Percentiles rank a stretch among this genome's conserved stretches.
Evolutionary conservation across 2,888 invertebrate genomes (phyloP).

Genomic region (Drosophila birchii): DNA sequence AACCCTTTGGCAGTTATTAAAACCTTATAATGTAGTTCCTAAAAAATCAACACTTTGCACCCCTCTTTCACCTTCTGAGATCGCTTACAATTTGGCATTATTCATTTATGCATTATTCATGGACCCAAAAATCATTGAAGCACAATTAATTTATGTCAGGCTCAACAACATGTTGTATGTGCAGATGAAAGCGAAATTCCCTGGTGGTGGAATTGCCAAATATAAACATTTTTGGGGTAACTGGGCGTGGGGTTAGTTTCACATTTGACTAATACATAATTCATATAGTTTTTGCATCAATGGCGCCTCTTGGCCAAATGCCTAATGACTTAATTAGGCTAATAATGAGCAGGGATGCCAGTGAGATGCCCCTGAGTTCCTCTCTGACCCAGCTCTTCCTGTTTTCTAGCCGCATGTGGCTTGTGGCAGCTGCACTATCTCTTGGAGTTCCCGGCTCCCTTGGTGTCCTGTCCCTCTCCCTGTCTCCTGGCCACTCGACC

Average conservation of each 20-base stretch:
- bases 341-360: conserved; percentile 53
- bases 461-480: too few species aligned
- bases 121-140: conserved; percentile 68
- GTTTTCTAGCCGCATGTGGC: conserved; percentile 18
- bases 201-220: conserved; percentile 3
- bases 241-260: conserved; percentile 10
- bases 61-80: background rate
- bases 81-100: background rate
- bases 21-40: too few species aligned
- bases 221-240: too few species aligned
- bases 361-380: background rate
- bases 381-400: background rate
- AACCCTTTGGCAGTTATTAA: too few species aligned
- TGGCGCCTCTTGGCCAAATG: conserved; percentile 60
- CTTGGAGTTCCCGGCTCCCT: background rate
- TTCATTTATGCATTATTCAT: conserved; percentile 66
- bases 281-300: conserved; percentile 71
- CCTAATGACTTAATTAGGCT: conserved; percentile 78
- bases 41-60: background rate
- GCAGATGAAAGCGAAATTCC: conserved; percentile 55
- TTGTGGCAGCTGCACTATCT: conserved; percentile 58
- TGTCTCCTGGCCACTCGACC: conserved; percentile 32
- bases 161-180: conserved; percentile 42
- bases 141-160: conserved; percentile 72
- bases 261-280: conserved; percentile 67